These are phyloP conservation scores for Agapornis canus DNA, from an alignment of 2,797 vertebrate genomes.

Conservation along the genomic window DNA sequence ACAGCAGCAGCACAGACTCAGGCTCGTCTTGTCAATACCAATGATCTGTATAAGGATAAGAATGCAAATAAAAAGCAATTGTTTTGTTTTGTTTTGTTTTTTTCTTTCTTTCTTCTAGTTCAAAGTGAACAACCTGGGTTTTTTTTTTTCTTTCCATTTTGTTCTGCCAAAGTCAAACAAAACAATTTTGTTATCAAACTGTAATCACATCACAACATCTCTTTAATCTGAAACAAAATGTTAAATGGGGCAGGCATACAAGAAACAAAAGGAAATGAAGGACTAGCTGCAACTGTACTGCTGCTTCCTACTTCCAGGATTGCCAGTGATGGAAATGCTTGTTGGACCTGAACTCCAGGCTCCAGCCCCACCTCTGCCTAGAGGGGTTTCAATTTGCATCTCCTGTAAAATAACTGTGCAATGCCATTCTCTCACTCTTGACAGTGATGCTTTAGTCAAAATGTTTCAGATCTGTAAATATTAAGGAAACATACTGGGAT, in stretches of 20 bases:
- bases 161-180: not conserved
- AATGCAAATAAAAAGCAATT: not conserved
- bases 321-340: accelerated
- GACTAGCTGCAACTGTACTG: not conserved
- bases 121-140: not conserved
- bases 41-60: not conserved
- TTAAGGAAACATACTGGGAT: not conserved
- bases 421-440: not conserved
- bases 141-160: not conserved
- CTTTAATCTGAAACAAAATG: not conserved
- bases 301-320: not conserved
- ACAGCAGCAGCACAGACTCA: not conserved
- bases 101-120: not conserved
- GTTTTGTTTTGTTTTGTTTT: too few species aligned
- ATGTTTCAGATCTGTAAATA: not conserved
- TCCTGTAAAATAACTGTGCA: not conserved
- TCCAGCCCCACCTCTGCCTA: not conserved
- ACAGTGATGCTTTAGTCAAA: not conserved
- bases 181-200: not conserved
- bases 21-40: not conserved
- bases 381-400: not conserved
- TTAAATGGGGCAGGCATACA: not conserved
- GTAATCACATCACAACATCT: not conserved
- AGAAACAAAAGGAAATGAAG: not conserved
- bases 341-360: not conserved